phyloP scores from a whole-genome alignment of 2,888 invertebrate genomes.

The Ephialtes manifestator region DNA sequence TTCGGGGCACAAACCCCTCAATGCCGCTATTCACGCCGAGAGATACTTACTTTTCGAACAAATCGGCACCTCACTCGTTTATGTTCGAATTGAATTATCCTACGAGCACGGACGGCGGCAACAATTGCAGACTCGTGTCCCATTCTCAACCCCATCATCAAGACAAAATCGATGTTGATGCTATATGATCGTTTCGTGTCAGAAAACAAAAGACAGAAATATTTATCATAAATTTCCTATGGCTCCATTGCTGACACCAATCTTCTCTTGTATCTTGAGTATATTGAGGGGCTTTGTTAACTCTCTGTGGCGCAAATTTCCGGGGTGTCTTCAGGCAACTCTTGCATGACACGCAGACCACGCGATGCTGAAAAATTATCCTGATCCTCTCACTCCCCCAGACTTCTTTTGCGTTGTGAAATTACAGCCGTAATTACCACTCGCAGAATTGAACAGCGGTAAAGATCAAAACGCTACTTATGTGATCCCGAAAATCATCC shows the following conservation, averaged over 20 bases:
- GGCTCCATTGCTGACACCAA: slow-evolving; percentile 17
- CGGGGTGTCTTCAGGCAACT: background rate
- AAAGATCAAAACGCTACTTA: slow-evolving; percentile 23
- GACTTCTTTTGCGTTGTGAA: background rate
- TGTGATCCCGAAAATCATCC: slow-evolving; percentile 8
- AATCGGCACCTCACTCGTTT: slow-evolving; percentile 6
- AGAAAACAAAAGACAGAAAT: slow-evolving; percentile 8
- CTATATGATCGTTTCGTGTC: background rate
- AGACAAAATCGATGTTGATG: background rate
- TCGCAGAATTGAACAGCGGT: slow-evolving; percentile 5
- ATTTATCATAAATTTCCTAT: background rate
- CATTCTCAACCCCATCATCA: background rate
- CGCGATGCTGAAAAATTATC: slow-evolving; percentile 48
- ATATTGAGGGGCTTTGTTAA: slow-evolving; percentile 18
- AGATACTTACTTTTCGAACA: background rate
- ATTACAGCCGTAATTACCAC: background rate
- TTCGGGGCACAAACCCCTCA: background rate
- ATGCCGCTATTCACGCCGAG: background rate
- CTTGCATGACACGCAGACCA: slow-evolving; percentile 61
- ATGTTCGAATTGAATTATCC: slow-evolving; percentile 9
- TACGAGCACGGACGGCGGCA: no score
- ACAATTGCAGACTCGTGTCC: background rate
- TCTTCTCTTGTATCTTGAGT: slow-evolving; percentile 39
- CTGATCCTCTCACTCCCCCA: background rate
- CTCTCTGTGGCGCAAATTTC: slow-evolving; percentile 9